Evolutionary conservation across 2,113 vertebrate genomes (phyloP), one percentile per base, ranked within the genome.

Genomic region (Meriones unguiculatus): DNA sequence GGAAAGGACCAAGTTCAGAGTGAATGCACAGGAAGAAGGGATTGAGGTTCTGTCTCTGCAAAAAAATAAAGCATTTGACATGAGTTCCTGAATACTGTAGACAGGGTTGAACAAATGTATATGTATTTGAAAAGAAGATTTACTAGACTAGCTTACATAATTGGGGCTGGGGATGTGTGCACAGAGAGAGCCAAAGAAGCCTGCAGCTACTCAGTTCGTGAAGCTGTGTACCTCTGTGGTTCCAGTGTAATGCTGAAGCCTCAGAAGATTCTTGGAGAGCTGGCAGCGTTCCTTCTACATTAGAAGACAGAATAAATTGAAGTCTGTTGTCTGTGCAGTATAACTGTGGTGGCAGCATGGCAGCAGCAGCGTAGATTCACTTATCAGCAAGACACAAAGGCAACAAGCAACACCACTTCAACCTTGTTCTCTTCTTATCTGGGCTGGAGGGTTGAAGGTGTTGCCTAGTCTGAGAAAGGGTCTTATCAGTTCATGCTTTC

Each of bases 21-120:
- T n/a, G 0, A 1, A 32, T 5, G 0, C 25, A 24, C 14, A 25
- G 30, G 17, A 25, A 57, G 41, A 73, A 78, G 62, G 67, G 52
- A 14, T 24, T 46, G 41, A 85, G 8, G 9, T 69, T 92, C 46
- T 46, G 9, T 24, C 22, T 81, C 41, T 14, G 41, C 41, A 30
- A 41, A 41, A 81, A n/a, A 69, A 32, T 35, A 64, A 78, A 64
- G 50, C 59, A 35, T 14, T 72, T 62, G 52, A 59, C 10, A 5
- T 35, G 35, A 28, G 38, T 41, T 1, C 76, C 28, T 28, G 59
- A 24, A 32, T 70, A 30, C 22, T 22, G 50, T n/a, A 69, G 65
- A 5, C 46, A 70, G 35, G 35, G 10, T 59, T 15, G 38, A 65
- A 41, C 52, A 28, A 54, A 54, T 87, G 32, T n/a, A n/a, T 57